Base-by-base conservation (phyloP, 2,113 vertebrate species). In the Hemiprocne comata region DNA sequence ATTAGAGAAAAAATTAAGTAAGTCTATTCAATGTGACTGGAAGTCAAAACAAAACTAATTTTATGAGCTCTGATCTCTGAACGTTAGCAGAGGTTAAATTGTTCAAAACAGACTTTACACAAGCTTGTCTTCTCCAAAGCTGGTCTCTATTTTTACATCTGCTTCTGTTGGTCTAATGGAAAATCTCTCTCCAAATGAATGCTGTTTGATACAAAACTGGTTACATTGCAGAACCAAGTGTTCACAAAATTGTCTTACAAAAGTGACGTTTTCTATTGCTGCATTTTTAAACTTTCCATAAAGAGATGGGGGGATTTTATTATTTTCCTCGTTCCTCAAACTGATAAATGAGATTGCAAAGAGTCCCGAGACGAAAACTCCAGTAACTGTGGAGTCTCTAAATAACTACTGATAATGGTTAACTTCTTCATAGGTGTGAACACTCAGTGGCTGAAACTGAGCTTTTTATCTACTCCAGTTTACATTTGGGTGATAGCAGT, bases 21-120 rank as follows among this genome's bases (percentile, higher is more conserved):
- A 93, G 50, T 57, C 50, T 58, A 50, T 91, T 94, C 50, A 46
- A 64, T 86, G 64, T 87, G 36, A 80, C 93, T 88, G 76, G 61
- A 95, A 95, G 46, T 65, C 44, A 92, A 95, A 91, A 34, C 21
- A 84, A 77, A 74, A 38, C 9, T 90, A 73, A 88, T 87, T 77
- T 61, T 40, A 75, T 76, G 72, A 96, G 18, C 54, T 93, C 58
- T 85, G 48, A 95, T 91, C n/a, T 82, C 82, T 89, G 96, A 95
- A 88, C 87, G n/a, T 89, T 89, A 95, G 69, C 71, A 89, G 53
- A 90, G 31, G n/a, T 73, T 76, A 55, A 67, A 84, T 65, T 87
- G 42, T 54, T 85, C 74, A 91, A 91, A 94, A 48, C 18, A 89
- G 38, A 23, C 19, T 89, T 70, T 96, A 78, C 71, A 71, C 57